Evolutionary conservation across 2,888 invertebrate species (phyloP).

Genomic region (Coelinius sp.): DNA sequence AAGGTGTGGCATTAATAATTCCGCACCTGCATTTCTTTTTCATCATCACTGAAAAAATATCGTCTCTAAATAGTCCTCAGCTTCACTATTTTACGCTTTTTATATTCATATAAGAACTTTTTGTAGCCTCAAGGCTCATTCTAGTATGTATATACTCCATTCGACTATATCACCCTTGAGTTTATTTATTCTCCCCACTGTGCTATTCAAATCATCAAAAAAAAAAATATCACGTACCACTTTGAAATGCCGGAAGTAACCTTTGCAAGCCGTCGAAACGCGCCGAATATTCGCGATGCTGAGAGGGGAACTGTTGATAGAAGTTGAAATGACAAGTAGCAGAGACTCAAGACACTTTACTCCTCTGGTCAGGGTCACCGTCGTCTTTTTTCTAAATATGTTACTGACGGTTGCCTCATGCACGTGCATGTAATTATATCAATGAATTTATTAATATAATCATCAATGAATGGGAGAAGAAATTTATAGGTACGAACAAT

Average conservation of each 20-base stretch:
- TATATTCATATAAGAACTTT: too few relatives aligned
- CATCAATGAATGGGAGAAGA: too few relatives aligned
- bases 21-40: constrained; percentile 47
- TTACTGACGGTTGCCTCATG: constrained; percentile 5
- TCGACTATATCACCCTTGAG: not conserved
- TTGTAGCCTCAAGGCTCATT: not conserved
- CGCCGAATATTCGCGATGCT: not conserved
- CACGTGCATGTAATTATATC: constrained; percentile 37
- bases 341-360: not conserved
- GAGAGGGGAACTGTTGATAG: not conserved
- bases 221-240: not conserved
- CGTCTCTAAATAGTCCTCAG: not conserved
- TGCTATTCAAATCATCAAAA: not conserved
- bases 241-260: constrained; percentile 19
- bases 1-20: constrained; percentile 52
- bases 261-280: constrained; percentile 25
- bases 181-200: not conserved
- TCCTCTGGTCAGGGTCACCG: constrained; percentile 47
- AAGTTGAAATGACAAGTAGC: constrained; percentile 6
- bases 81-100: too few relatives aligned
- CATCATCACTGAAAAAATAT: not conserved
- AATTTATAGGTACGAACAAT: not conserved
- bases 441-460: not conserved
- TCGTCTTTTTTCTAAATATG: not conserved
- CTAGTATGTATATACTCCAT: not conserved